Conservation (phyloP, 2,888 invertebrate species). For the Habroteleia sp. region DNA sequence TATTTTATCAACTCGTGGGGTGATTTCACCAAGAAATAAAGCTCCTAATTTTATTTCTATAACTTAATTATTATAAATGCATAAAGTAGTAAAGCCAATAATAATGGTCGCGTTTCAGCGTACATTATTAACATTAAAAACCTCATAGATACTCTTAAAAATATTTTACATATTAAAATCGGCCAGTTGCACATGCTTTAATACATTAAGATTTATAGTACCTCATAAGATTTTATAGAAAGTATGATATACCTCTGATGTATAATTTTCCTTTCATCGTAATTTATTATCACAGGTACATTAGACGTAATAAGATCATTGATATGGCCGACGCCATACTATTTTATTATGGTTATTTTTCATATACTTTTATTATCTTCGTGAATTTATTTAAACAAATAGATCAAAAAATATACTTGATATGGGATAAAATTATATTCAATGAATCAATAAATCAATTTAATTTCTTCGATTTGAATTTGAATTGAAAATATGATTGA, state of each 20-base stretch:
- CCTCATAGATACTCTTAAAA: conserved; percentile 52
- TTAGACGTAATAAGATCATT: conserved; percentile 33
- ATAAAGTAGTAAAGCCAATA: conserved; percentile 22
- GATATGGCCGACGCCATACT: conserved; percentile 15
- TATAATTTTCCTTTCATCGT: conserved; percentile 50
- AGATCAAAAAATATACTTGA: too few species aligned
- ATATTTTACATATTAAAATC: conserved; percentile 46
- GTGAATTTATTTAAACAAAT: too few species aligned
- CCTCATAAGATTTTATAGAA: conserved; percentile 38
- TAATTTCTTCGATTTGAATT: too few species aligned
- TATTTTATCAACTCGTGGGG: conserved; percentile 21
- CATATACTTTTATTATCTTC: too few species aligned
- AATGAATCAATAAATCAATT: too few species aligned
- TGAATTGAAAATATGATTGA: too few species aligned
- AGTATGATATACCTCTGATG: conserved; percentile 45
- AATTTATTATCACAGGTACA: conserved; percentile 46
- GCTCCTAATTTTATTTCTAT: conserved; percentile 44
- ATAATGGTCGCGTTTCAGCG: conserved; percentile 47
- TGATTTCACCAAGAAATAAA: conserved; percentile 24
- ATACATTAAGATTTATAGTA: conserved; percentile 54
- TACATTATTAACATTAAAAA: conserved; percentile 35
- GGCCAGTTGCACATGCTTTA: conserved; percentile 29
- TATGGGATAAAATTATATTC: too few species aligned
- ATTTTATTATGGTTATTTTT: not conserved
- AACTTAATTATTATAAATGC: conserved; percentile 49